Conservation (phyloP, 2,113 vertebrate genomes). For the Peromyscus polionotus region DNA sequence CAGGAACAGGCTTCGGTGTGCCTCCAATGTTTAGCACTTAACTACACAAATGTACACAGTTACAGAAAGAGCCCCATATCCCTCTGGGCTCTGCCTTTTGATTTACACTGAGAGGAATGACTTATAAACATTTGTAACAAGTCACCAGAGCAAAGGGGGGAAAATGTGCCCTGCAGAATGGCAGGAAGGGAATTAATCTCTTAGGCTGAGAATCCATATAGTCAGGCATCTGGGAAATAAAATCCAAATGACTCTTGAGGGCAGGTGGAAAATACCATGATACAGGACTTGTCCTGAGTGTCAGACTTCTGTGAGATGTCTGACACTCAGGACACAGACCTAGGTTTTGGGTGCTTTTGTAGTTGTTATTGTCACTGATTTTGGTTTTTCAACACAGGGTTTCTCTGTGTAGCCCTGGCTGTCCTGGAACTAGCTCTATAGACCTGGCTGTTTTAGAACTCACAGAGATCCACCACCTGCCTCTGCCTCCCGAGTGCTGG, state of each 20-base stretch:
- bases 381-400: not conserved
- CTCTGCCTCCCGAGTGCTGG: not conserved
- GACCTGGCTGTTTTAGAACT: not conserved
- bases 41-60: not conserved
- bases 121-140: constrained; percentile 57
- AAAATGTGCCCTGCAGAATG: not conserved
- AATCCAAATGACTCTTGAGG: not conserved
- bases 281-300: not conserved
- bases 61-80: not conserved
- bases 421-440: not conserved
- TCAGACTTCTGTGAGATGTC: not conserved
- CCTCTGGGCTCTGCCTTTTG: not conserved
- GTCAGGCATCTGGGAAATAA: not conserved
- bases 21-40: not conserved
- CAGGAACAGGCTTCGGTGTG: not conserved
- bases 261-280: not conserved
- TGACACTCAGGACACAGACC: not conserved
- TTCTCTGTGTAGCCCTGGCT: not conserved
- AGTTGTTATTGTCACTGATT: not conserved
- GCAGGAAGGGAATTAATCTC: not conserved
- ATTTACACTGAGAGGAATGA: constrained; percentile 47
- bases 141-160: constrained; percentile 29
- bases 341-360: not conserved
- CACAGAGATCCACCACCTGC: not conserved
- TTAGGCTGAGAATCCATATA: not conserved